Conservation (phyloP, 2,888 invertebrate species). For the Aspidiotus rigidus region DNA sequence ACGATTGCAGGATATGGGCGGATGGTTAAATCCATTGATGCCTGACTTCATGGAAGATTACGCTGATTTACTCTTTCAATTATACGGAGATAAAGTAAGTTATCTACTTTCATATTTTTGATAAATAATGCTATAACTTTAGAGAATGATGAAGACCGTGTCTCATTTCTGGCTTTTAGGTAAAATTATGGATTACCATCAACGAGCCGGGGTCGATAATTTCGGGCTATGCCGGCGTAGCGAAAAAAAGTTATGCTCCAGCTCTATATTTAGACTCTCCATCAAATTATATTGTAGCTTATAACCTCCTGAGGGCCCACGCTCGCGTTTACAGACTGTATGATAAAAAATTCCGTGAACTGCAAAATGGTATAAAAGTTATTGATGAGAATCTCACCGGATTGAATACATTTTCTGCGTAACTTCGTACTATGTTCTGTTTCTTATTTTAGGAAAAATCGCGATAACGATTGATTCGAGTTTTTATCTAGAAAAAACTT, state of each 20-base stretch:
- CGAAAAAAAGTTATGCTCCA: constrained; percentile 39
- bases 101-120: neutral
- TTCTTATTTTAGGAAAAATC: constrained; percentile 20
- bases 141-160: neutral
- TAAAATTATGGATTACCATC: constrained; percentile 57
- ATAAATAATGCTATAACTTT: no score
- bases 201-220: constrained; percentile 50
- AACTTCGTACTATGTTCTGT: neutral
- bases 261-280: constrained; percentile 42
- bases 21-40: constrained; percentile 58
- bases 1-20: constrained; percentile 49
- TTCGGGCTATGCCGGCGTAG: constrained; percentile 37
- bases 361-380: constrained; percentile 47
- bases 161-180: constrained; percentile 35
- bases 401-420: no score
- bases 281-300: constrained; percentile 54
- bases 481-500: constrained; percentile 17
- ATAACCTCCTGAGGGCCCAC: constrained; percentile 57
- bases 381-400: no score
- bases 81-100: constrained; percentile 47
- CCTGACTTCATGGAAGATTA: constrained; percentile 57
- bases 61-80: constrained; percentile 48
- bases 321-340: constrained; percentile 56
- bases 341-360: constrained; percentile 48
- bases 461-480: constrained; percentile 20